A percentile compares a stretch with the other conserved stretches of the same genome.
Evolutionary conservation across 2,888 invertebrate genomes (phyloP).

Genomic region (Halictus quadricinctus): DNA sequence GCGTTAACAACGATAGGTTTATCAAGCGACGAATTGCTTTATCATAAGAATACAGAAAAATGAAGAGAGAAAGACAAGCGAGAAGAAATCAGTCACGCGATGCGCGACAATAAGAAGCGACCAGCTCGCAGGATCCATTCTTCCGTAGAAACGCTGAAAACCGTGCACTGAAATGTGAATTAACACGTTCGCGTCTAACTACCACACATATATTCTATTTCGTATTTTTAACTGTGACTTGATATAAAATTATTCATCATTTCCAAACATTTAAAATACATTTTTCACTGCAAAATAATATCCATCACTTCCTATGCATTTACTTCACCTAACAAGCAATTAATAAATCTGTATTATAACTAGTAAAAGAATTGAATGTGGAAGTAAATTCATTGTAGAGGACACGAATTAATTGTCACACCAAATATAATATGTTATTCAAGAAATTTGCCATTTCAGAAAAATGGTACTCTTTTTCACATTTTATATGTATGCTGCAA

Average conservation of each 20-base stretch:
- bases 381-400: no score
- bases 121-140: constrained; percentile 47
- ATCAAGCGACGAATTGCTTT: constrained; percentile 58
- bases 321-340: neutral
- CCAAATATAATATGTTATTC: neutral
- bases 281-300: no score
- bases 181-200: neutral
- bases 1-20: constrained; percentile 76
- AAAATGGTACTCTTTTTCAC: neutral
- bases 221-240: neutral
- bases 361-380: no score
- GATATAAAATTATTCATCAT: neutral
- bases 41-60: constrained; percentile 53
- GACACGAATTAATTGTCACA: no score
- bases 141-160: constrained; percentile 60
- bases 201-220: neutral
- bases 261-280: neutral
- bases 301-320: no score
- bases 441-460: neutral
- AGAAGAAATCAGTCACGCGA: constrained; percentile 37
- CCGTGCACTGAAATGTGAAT: constrained; percentile 43
- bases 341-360: neutral
- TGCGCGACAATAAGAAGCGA: constrained; percentile 44
- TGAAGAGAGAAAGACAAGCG: neutral
- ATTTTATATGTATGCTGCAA: no score